phyloP scores from a whole-genome alignment of 1,140 invertebrate genomes.

The Pomphorhynchus laevis region DNA sequence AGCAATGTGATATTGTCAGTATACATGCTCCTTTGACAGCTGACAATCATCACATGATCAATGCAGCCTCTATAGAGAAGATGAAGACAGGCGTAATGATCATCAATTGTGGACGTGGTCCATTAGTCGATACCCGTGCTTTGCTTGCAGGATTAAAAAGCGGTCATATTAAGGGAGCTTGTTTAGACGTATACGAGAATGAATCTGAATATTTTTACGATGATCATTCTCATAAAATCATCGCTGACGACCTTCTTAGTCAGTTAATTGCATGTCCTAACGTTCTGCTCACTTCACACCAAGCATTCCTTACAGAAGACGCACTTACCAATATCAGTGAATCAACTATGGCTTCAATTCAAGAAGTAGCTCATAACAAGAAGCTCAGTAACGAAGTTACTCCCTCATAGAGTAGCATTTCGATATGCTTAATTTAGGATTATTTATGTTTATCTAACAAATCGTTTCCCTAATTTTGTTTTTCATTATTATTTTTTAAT shows the following conservation, averaged over 20 bases:
- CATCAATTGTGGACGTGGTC: not conserved
- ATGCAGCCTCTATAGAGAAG: not conserved
- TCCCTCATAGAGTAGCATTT: no score
- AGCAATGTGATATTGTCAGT: not conserved
- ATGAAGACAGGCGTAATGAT: not conserved
- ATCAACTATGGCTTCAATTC: no score
- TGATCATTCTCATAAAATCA: not conserved
- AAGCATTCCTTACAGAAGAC: conserved; percentile 2
- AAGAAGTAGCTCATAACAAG: no score
- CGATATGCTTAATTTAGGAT: no score
- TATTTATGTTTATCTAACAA: no score
- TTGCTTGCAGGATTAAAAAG: not conserved
- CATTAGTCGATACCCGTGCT: not conserved
- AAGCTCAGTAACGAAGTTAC: no score
- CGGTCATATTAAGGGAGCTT: not conserved
- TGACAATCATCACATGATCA: not conserved
- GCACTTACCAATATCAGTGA: conserved; percentile 1
- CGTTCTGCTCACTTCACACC: not conserved
- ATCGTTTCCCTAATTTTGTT: no score
- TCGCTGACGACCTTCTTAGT: not conserved
- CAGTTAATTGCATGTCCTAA: not conserved
- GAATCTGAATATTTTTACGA: no score
- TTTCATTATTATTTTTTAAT: no score
- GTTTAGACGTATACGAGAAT: not conserved
- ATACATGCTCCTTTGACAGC: not conserved